Percentiles rank a stretch among this genome's conserved stretches.
Conservation (phyloP, 1,140 invertebrate genomes). For the Aphaenogaster floridana region DNA sequence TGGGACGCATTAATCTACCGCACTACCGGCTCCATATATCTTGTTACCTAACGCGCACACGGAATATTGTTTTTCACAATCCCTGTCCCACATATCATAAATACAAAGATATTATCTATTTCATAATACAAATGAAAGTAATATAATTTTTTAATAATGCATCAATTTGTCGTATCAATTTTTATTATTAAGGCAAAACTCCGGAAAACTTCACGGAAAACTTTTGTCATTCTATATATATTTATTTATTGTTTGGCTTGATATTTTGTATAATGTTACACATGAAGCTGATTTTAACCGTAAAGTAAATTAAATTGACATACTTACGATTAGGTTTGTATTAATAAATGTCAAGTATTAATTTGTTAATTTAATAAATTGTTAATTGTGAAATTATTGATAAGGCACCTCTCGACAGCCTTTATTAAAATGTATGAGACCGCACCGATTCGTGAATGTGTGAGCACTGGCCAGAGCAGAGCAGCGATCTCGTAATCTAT, state of each 20-base stretch:
- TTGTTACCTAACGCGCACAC: not conserved
- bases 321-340: not conserved
- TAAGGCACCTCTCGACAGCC: not conserved
- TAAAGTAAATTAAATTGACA: not conserved
- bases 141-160: not conserved
- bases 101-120: not conserved
- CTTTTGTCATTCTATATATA: not conserved
- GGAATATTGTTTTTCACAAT: constrained; percentile 3
- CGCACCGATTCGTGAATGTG: not conserved
- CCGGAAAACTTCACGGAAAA: not conserved
- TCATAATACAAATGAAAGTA: not conserved
- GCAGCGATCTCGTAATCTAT: constrained; percentile 4
- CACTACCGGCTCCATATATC: not conserved
- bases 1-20: constrained; percentile 34
- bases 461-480: not conserved
- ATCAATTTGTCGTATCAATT: not conserved
- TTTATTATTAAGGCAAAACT: not conserved
- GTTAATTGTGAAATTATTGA: constrained; percentile 20
- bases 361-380: constrained; percentile 47
- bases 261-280: not conserved
- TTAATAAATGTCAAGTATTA: constrained; percentile 12
- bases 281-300: not conserved
- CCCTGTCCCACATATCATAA: not conserved
- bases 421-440: constrained; percentile 58
- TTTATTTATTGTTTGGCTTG: not conserved